phyloP scores from a whole-genome alignment of 2,888 invertebrate species.

The Pseudococcus jackbeardsleyi region DNA sequence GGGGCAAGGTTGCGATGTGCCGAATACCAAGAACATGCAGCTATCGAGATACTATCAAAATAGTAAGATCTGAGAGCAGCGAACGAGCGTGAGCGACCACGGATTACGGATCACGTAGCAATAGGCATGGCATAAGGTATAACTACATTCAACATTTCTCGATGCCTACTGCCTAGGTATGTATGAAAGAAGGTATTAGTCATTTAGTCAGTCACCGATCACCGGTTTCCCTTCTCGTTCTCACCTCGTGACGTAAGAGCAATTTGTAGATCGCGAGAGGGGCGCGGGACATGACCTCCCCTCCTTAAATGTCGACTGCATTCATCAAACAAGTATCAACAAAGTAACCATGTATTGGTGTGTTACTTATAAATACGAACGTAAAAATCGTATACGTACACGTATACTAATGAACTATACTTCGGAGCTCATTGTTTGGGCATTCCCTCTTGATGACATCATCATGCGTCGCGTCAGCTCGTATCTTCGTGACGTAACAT shows the following conservation, averaged over 20 bases:
- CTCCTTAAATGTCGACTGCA: too few species aligned
- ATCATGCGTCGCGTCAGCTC: neutral
- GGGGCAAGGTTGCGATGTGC: too few species aligned
- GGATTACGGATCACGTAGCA: too few species aligned
- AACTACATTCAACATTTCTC: neutral
- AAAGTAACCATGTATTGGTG: neutral
- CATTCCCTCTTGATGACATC: slow-evolving; percentile 9
- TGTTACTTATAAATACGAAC: neutral
- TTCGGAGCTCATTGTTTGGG: neutral
- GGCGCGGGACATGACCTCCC: neutral
- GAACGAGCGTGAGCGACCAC: too few species aligned
- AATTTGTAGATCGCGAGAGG: neutral
- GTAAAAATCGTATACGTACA: neutral
- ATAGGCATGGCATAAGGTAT: neutral
- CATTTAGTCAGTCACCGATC: neutral
- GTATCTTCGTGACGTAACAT: neutral
- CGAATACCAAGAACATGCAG: too few species aligned
- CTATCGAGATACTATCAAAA: too few species aligned
- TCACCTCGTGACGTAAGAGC: neutral
- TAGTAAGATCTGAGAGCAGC: too few species aligned
- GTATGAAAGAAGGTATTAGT: neutral
- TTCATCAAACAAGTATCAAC: neutral
- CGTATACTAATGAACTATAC: neutral
- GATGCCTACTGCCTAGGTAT: neutral
- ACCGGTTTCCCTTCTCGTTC: neutral